Conservation (phyloP, 2,797 vertebrate species). For the Lithobates sylvaticus region DNA sequence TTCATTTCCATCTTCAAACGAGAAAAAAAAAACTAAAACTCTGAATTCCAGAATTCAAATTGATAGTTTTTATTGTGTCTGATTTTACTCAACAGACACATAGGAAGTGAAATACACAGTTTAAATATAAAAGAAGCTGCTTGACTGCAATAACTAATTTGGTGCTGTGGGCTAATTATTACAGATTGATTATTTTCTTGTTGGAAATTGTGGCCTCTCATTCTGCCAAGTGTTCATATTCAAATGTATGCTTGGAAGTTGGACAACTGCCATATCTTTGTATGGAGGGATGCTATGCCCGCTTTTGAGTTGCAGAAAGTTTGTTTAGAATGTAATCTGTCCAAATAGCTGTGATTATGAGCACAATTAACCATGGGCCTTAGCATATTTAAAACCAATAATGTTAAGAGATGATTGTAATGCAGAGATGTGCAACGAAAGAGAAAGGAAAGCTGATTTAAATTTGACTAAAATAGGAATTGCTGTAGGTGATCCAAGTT, state of each 20-base stretch:
- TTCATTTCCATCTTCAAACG: neutral
- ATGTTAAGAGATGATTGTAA: slow-evolving; percentile 11
- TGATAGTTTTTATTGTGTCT: slow-evolving; percentile 3
- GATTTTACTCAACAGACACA: neutral
- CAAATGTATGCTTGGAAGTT: slow-evolving; percentile 21
- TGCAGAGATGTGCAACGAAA: neutral
- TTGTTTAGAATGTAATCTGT: slow-evolving; percentile 37
- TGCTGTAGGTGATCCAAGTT: neutral
- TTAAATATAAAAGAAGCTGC: slow-evolving; percentile 13
- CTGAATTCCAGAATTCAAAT: neutral
- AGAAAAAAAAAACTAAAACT: neutral
- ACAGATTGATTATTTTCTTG: slow-evolving; percentile 42
- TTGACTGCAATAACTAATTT: slow-evolving; percentile 29
- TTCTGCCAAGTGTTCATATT: slow-evolving; percentile 48
- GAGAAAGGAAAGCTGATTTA: neutral
- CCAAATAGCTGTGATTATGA: slow-evolving; percentile 39
- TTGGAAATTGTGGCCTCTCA: slow-evolving; percentile 6
- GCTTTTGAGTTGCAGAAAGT: slow-evolving; percentile 29
- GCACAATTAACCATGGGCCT: slow-evolving; percentile 13
- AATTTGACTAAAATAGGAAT: neutral
- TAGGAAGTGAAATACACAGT: slow-evolving; percentile 1
- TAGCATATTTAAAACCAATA: slow-evolving; percentile 24
- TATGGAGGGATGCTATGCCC: slow-evolving; percentile 6
- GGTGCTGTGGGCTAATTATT: slow-evolving; percentile 48
- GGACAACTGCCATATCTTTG: slow-evolving; percentile 31